These are phyloP conservation scores for Charanyca ferruginea DNA, from an alignment of 2,888 invertebrate species.

Conservation along the genomic window DNA sequence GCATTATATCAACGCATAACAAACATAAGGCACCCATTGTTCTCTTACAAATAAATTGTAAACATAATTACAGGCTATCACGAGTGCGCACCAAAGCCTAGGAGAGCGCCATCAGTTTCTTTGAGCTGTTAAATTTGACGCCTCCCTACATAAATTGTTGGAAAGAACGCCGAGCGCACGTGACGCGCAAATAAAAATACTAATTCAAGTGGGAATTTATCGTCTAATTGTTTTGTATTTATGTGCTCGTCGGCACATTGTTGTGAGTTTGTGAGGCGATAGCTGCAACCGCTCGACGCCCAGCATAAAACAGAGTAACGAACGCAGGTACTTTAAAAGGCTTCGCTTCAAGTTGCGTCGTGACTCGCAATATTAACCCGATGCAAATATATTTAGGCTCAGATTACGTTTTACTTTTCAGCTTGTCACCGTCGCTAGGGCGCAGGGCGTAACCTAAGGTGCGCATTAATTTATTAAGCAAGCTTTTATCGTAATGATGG, in stretches of 20 bases:
- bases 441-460: slow-evolving; percentile 62
- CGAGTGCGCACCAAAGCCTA: slow-evolving; percentile 76
- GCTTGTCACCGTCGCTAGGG: slow-evolving; percentile 42
- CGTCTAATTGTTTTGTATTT: slow-evolving; percentile 87
- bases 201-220: slow-evolving; percentile 85
- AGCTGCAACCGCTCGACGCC: slow-evolving; percentile 72
- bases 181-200: slow-evolving; percentile 88
- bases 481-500: slow-evolving; percentile 79
- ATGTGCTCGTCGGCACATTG: slow-evolving; percentile 81
- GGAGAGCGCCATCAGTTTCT: slow-evolving; percentile 82
- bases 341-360: slow-evolving; percentile 77
- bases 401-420: slow-evolving; percentile 68
- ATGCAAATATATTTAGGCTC: slow-evolving; percentile 71
- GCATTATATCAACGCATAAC: slow-evolving; percentile 58
- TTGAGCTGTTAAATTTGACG: slow-evolving; percentile 85
- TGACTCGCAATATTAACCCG: slow-evolving; percentile 75
- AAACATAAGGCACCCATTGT: slow-evolving; percentile 74
- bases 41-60: slow-evolving; percentile 78
- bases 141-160: slow-evolving; percentile 84
- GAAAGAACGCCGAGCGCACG: slow-evolving; percentile 81
- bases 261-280: slow-evolving; percentile 81
- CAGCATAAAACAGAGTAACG: slow-evolving; percentile 81
- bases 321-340: slow-evolving; percentile 68
- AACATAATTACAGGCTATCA: slow-evolving; percentile 83
- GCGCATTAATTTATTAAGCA: slow-evolving; percentile 72